Conservation (phyloP, 2,797 vertebrate genomes). For the Leptodactylus fallax region DNA sequence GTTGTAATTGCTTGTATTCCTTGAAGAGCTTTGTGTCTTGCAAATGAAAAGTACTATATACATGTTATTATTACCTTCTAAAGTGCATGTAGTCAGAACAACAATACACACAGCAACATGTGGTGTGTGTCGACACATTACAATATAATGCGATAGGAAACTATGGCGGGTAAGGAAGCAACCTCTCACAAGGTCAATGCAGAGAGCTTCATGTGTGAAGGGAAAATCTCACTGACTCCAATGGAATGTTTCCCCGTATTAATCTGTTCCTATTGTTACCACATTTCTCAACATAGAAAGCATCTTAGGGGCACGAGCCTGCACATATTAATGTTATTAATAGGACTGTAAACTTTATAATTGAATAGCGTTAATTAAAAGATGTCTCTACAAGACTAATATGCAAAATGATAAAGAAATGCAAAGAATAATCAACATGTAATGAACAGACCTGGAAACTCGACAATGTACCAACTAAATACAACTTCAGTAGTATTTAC, state of each 20-base stretch:
- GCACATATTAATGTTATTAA: not conserved
- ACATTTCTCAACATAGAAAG: not conserved
- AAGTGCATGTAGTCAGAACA: slow-evolving; percentile 19
- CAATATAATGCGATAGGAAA: not conserved
- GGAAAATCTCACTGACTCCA: not conserved
- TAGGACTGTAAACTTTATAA: not conserved
- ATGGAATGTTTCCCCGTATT: not conserved
- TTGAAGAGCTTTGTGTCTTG: not conserved
- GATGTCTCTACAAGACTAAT: no score
- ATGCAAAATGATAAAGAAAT: no score
- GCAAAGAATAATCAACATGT: no score
- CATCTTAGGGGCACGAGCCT: not conserved
- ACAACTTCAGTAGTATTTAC: no score
- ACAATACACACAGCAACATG: slow-evolving; percentile 2
- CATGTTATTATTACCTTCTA: slow-evolving; percentile 13
- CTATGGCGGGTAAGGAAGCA: not conserved
- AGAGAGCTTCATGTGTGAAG: slow-evolving; percentile 1
- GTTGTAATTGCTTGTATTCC: not conserved
- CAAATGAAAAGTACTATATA: not conserved
- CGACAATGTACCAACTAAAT: not conserved
- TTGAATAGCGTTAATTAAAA: not conserved
- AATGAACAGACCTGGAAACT: no score
- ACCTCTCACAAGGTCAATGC: not conserved
- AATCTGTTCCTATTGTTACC: not conserved
- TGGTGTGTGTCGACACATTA: not conserved